These are phyloP conservation scores for Globodera ellingtonae DNA, from an alignment of 1,140 invertebrate species.

Conservation along the genomic window DNA sequence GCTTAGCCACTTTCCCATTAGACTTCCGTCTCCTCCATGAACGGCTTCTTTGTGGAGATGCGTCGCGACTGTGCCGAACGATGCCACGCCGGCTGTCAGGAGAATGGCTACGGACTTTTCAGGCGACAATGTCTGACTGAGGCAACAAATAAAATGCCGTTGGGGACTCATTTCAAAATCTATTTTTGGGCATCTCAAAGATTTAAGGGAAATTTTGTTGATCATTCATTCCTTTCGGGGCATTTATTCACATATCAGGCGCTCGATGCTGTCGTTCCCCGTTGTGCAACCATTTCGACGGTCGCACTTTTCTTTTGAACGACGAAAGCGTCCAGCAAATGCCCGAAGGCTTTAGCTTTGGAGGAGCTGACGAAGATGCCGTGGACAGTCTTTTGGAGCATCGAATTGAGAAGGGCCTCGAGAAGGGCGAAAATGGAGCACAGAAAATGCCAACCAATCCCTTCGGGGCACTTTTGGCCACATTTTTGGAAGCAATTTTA, in stretches of 20 bases:
- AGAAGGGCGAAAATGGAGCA: background rate
- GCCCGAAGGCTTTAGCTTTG: background rate
- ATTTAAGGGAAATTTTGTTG: too few species aligned
- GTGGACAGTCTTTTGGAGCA: background rate
- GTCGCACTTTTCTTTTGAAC: constrained; percentile 18
- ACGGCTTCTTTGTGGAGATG: constrained; percentile 33
- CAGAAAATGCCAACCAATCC: background rate
- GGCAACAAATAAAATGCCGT: background rate
- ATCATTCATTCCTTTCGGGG: too few species aligned
- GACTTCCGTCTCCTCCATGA: constrained; percentile 27
- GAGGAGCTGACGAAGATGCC: background rate
- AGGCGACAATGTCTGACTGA: constrained; percentile 2
- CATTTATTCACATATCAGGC: constrained; percentile 13
- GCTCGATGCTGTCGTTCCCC: constrained; percentile 30
- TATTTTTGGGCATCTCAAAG: too few species aligned
- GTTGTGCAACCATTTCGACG: constrained; percentile 33
- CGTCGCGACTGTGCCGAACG: constrained; percentile 29
- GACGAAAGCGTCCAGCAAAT: constrained; percentile 10
- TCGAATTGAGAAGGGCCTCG: background rate
- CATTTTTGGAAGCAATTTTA: too few species aligned
- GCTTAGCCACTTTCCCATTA: background rate
- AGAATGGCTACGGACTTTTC: constrained; percentile 36
- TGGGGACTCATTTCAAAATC: too few species aligned
- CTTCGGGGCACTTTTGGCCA: too few species aligned
- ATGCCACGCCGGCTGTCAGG: constrained; percentile 23